phyloP scores from a whole-genome alignment of 2,797 vertebrate genomes.

The Balearica regulorum region DNA sequence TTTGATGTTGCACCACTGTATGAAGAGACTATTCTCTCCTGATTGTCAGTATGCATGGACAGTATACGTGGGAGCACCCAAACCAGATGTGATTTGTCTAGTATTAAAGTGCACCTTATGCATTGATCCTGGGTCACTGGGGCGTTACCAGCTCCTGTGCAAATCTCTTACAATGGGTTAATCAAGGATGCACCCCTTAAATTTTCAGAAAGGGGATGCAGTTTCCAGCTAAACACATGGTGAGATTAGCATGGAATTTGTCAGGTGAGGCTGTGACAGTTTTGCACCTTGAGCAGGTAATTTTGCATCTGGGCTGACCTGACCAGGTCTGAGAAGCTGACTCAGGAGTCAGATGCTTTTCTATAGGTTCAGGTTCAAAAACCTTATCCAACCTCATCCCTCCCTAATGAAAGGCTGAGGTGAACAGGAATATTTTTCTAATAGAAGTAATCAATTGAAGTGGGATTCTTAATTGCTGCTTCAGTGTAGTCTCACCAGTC shows the following conservation, averaged over 20 bases:
- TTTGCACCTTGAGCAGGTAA: background rate
- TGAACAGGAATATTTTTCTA: background rate
- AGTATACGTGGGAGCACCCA: background rate
- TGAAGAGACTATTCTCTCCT: background rate
- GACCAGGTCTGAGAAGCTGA: background rate
- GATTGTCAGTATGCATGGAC: background rate
- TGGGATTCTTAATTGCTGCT: background rate
- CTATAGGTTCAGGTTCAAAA: background rate
- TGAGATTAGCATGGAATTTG: background rate
- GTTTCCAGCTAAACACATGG: background rate
- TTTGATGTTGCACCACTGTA: background rate
- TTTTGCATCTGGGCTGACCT: background rate
- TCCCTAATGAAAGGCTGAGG: background rate
- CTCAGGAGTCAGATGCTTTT: background rate
- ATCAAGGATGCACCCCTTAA: background rate
- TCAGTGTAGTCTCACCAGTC: background rate
- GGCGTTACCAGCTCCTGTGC: background rate
- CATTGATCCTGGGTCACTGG: background rate
- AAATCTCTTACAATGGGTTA: background rate
- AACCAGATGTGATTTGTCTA: background rate
- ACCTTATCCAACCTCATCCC: background rate
- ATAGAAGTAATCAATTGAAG: background rate
- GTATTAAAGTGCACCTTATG: background rate
- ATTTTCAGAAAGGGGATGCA: background rate
- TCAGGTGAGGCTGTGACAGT: background rate